Base-by-base conservation (phyloP, 1,140 invertebrate species). In the Drosophila willistoni region DNA sequence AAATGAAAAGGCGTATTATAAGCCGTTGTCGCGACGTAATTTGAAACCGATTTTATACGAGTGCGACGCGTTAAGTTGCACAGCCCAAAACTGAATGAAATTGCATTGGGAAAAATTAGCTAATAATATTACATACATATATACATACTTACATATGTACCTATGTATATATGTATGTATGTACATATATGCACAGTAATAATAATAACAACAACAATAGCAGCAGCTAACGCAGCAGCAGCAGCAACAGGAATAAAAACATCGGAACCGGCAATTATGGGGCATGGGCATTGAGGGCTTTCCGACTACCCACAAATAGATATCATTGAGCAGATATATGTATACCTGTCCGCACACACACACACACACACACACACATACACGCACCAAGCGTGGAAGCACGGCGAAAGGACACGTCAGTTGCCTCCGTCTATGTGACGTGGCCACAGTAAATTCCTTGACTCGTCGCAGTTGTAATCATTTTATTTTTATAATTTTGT, bases 401-500 rank as follows among this genome's bases (percentile, higher is more conserved):
- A 19, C 44, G 44, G 9, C 19, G 44, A 51, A 59, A 59, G 56
- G 56, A 59, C 56, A 59, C 56, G 56, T 59, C 56, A 59, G 56
- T 51, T 22, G 17, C 44, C 56, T 39, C 7, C 14, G 14, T 59
- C 29, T 33, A 19, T 59, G 56, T 59, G 56, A 59, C 56, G 56
- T 59, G 56, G 56, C 56, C 56, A 59, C 17, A 36, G 44, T 59
- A 7, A 59, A 59, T 59, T 59, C 56, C 56, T 57, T 57, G 25
- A 57, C 55, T 61, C 34, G 59, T 22, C 33, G 36, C 34, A 14
- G 3, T 65, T 41, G 29, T 65, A 36, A 55, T 56, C 29, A 36
- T 65, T 65, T 39, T 39, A 55, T 55, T 19, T 39, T 65, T 65
- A 33, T 17, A 65, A 34, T 65, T 56, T 56, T 65, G 10, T 51